These are phyloP conservation scores for Gastrophysa polygoni DNA, from an alignment of 2,888 invertebrate genomes.

Conservation along the genomic window DNA sequence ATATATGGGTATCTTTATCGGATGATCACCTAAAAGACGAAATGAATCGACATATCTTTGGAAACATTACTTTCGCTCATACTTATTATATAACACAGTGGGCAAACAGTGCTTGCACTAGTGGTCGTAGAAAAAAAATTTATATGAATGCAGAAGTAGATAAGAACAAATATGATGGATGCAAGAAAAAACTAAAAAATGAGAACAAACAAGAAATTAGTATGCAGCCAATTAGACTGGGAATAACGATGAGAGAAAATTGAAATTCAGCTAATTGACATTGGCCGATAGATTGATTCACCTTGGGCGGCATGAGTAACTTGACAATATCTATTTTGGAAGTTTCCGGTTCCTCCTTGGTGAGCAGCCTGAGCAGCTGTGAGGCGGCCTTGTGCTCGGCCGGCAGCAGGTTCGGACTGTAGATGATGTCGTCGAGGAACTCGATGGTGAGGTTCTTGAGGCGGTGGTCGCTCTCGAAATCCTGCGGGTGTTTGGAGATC, in stretches of 20 bases:
- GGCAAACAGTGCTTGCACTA: too few species aligned
- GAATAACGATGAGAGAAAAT: neutral
- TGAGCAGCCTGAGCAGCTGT: constrained; percentile 77
- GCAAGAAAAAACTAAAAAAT: too few species aligned
- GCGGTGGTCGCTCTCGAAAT: constrained; percentile 79
- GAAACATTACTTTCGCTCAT: too few species aligned
- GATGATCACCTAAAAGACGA: too few species aligned
- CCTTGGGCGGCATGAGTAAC: constrained; percentile 72
- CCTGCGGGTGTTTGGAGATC: constrained; percentile 90
- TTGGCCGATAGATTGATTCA: constrained; percentile 54
- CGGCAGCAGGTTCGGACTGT: constrained; percentile 80
- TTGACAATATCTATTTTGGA: constrained; percentile 72
- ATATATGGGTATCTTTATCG: too few species aligned
- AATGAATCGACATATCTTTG: too few species aligned
- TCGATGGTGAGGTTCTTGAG: constrained; percentile 80
- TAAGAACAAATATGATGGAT: too few species aligned
- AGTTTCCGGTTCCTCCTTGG: constrained; percentile 72
- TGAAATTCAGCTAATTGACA: constrained; percentile 28
- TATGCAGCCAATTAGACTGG: too few species aligned
- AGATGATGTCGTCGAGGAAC: constrained; percentile 86
- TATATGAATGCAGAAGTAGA: too few species aligned
- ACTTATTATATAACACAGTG: too few species aligned
- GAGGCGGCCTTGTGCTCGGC: constrained; percentile 90
- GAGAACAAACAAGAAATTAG: too few species aligned
- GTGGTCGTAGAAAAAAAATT: too few species aligned